These are phyloP conservation scores for Andricus quercusramuli DNA, from an alignment of 2,888 invertebrate genomes.

Conservation along the genomic window DNA sequence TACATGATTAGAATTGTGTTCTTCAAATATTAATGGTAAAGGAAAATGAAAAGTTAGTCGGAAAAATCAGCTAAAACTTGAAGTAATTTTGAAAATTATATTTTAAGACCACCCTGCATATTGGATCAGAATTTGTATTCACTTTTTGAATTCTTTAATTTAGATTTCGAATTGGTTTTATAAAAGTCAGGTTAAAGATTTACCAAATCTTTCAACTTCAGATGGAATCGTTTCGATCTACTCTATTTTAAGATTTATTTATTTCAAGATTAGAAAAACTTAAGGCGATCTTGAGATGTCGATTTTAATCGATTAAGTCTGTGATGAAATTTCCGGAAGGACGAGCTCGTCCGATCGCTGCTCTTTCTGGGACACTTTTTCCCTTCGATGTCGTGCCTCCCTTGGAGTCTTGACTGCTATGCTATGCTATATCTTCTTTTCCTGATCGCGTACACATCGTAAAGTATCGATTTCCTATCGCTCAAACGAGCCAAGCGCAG, in stretches of 20 bases:
- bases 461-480: constrained; percentile 61
- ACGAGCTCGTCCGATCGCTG: not conserved
- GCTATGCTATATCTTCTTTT: constrained; percentile 27
- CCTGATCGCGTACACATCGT: constrained; percentile 52
- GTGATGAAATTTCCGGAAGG: constrained; percentile 18
- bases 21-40: no score
- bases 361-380: constrained; percentile 24
- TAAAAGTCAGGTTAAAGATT: not conserved
- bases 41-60: no score
- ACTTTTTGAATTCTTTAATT: no score
- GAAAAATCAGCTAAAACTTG: no score
- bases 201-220: not conserved
- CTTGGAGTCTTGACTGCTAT: not conserved
- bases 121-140: no score
- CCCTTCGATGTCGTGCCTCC: constrained; percentile 17
- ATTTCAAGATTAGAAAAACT: not conserved
- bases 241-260: not conserved
- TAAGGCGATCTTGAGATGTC: constrained; percentile 2
- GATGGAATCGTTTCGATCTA: not conserved
- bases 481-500: constrained; percentile 56
- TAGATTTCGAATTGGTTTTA: not conserved
- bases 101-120: no score
- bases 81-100: no score
- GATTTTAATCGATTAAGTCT: constrained; percentile 14
- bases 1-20: no score